phyloP scores from a whole-genome alignment of 1,140 invertebrate species.

The Drosophila chauvacae region DNA sequence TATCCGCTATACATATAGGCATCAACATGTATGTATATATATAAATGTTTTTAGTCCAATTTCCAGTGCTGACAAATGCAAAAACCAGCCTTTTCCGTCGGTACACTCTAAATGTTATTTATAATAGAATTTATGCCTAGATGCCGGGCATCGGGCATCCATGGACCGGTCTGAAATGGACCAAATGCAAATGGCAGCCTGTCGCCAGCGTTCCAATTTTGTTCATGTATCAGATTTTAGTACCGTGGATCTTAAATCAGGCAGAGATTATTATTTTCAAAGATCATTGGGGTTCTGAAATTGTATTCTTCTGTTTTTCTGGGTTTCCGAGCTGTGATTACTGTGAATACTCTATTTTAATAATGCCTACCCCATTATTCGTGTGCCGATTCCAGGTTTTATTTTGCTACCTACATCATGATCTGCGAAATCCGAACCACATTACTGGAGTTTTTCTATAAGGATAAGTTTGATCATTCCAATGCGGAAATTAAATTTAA shows the following conservation, averaged over 20 bases:
- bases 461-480: too few relatives aligned
- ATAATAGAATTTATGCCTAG: conserved; percentile 82
- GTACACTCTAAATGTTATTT: conserved; percentile 74
- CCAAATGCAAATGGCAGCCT: conserved; percentile 77
- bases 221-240: conserved; percentile 51
- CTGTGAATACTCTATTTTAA: too few relatives aligned
- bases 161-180: conserved; percentile 23
- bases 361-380: too few relatives aligned
- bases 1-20: conserved; percentile 17
- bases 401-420: too few relatives aligned
- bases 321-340: background rate
- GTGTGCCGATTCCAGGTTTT: background rate
- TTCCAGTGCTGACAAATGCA: conserved; percentile 80
- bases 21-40: conserved; percentile 17
- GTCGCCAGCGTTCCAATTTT: conserved; percentile 67
- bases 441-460: too few relatives aligned
- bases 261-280: background rate
- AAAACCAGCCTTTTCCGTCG: conserved; percentile 53
- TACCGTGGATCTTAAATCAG: background rate
- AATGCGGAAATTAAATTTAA: background rate
- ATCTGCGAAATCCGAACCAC: too few relatives aligned
- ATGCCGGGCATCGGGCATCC: conserved; percentile 34
- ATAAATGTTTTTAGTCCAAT: conserved; percentile 58
- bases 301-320: background rate
- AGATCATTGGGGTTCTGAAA: too few relatives aligned